Conservation (phyloP, 2,797 vertebrate genomes). For the Mergus octosetaceus region DNA sequence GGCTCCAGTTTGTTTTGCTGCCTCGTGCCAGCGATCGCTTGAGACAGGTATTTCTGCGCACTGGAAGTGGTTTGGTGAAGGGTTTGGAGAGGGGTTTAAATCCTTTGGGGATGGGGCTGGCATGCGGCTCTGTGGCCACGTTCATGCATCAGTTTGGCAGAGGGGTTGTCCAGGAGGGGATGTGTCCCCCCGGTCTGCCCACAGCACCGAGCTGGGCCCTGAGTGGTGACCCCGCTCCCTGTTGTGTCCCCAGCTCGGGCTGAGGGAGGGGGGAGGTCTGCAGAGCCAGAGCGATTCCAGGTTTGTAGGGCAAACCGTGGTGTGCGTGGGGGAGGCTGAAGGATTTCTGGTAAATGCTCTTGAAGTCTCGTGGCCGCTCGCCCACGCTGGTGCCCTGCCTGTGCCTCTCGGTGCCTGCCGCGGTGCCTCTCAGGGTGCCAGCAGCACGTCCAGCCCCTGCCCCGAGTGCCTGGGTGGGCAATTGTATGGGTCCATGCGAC, state of each 20-base stretch:
- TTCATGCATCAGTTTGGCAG: not conserved
- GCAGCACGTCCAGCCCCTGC: not conserved
- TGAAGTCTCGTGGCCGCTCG: fast-evolving
- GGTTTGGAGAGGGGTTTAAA: not conserved
- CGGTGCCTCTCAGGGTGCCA: fast-evolving
- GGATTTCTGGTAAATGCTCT: not conserved
- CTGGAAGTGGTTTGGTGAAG: not conserved
- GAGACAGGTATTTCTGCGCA: not conserved
- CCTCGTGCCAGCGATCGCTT: not conserved
- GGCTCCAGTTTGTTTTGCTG: not conserved
- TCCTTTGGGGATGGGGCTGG: not conserved
- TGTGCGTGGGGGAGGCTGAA: not conserved
- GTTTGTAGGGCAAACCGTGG: not conserved
- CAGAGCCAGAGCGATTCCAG: not conserved
- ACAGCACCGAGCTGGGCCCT: not conserved
- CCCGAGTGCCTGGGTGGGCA: fast-evolving
- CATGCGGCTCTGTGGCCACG: fast-evolving
- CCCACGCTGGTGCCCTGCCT: not conserved
- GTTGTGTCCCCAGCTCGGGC: fast-evolving
- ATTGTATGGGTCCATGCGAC: fast-evolving
- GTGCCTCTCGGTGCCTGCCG: fast-evolving
- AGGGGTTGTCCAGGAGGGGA: not conserved
- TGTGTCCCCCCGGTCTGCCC: fast-evolving
- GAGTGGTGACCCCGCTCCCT: fast-evolving
- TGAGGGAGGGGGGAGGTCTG: not conserved